These are phyloP conservation scores for Muntiacus reevesi DNA, from an alignment of 2,113 vertebrate species.

Conservation along the genomic window DNA sequence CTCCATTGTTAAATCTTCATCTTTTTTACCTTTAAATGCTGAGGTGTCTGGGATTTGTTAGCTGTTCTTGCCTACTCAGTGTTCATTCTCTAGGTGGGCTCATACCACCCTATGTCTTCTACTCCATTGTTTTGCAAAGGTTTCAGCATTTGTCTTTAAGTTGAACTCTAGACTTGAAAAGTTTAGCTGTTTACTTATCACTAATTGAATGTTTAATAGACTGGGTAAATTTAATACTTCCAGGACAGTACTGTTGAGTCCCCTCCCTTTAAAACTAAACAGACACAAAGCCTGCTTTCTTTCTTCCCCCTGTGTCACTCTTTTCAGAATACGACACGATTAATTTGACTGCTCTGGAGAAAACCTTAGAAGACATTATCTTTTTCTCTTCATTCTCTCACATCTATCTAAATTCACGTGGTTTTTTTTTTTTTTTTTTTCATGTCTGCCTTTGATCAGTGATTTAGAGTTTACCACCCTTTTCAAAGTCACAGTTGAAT, in stretches of 20 bases:
- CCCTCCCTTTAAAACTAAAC: background rate
- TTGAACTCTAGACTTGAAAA: background rate
- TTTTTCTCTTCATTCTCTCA: background rate
- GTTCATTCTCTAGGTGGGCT: background rate
- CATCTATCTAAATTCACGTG: too few relatives aligned
- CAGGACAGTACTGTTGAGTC: accelerated
- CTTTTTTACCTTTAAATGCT: background rate
- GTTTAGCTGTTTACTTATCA: background rate
- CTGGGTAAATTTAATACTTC: background rate
- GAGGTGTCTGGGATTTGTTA: background rate
- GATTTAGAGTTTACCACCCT: background rate
- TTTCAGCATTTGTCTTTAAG: background rate
- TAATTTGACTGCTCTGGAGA: background rate
- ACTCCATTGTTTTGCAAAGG: background rate
- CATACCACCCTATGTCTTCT: background rate
- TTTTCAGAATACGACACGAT: background rate
- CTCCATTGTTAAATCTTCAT: background rate
- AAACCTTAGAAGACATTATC: background rate
- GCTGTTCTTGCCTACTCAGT: background rate
- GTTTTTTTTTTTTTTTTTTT: background rate
- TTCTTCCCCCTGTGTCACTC: background rate
- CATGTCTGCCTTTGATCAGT: background rate
- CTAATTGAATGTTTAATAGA: background rate
- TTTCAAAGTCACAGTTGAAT: background rate
- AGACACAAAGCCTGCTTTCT: background rate